Percentiles rank a stretch among this genome's conserved stretches.
These are phyloP conservation scores for Argyrosomus regius DNA, from an alignment of 2,797 vertebrate species.

Conservation along the genomic window DNA sequence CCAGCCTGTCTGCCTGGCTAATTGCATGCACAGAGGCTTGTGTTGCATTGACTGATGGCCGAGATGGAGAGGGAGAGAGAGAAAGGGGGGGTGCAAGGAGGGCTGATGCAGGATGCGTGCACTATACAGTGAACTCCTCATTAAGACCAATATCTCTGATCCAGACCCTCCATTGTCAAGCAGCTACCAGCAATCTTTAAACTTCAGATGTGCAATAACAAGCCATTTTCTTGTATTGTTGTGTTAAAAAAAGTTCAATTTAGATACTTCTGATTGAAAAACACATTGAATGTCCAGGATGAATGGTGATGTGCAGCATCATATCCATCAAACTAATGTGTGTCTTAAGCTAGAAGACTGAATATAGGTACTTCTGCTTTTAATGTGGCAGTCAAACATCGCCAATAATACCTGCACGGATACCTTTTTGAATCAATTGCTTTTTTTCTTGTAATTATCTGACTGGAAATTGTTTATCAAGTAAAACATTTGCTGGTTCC, in stretches of 20 bases:
- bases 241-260: not conserved
- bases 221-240: conserved; percentile 8
- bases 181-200: conserved; percentile 35
- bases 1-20: conserved; percentile 71
- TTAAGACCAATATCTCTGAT: conserved; percentile 73
- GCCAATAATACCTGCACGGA: not conserved
- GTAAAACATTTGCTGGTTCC: not conserved
- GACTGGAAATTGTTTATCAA: not conserved
- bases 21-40: conserved; percentile 74
- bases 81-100: not conserved
- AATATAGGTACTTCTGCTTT: not conserved
- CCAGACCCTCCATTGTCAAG: conserved; percentile 54
- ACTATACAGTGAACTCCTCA: conserved; percentile 66
- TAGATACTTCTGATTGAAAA: not conserved
- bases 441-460: not conserved
- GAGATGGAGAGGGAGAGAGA: conserved; percentile 17
- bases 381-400: not conserved
- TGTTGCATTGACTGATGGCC: conserved; percentile 75
- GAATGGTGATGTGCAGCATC: not conserved
- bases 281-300: not conserved
- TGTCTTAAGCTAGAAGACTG: not conserved
- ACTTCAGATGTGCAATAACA: conserved; percentile 15
- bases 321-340: not conserved
- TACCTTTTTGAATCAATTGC: not conserved
- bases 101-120: conserved; percentile 55